Percentiles rank a stretch among this genome's conserved stretches.
Evolutionary conservation across 2,113 vertebrate genomes (phyloP).

Genomic region (Hypomesus transpacificus): DNA sequence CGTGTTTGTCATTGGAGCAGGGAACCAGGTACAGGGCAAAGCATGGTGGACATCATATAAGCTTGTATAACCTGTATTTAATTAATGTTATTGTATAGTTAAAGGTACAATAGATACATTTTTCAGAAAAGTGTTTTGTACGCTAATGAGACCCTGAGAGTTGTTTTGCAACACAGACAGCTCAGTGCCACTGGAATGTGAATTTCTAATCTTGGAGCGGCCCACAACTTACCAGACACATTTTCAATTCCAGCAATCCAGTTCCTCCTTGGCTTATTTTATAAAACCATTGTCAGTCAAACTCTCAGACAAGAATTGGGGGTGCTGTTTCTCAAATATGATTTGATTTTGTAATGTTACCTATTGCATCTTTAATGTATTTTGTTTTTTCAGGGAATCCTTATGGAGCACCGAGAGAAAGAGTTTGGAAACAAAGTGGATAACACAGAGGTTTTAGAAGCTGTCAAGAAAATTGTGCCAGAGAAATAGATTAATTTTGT

Average conservation of each 20-base stretch:
- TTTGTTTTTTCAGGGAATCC: slow-evolving; percentile 79
- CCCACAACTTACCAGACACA: no score
- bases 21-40: slow-evolving; percentile 78
- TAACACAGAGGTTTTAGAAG: slow-evolving; percentile 79
- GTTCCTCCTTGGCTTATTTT: no score
- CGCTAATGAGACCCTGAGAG: no score
- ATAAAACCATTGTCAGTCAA: no score
- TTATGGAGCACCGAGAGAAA: slow-evolving; percentile 92
- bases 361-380: background rate
- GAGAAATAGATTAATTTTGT: slow-evolving; percentile 53
- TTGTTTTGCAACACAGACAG: no score
- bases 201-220: no score
- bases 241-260: no score
- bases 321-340: background rate
- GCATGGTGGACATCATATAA: background rate
- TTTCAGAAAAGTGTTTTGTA: no score
- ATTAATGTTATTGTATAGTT: no score
- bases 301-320: background rate
- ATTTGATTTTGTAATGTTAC: background rate
- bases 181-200: no score
- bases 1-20: slow-evolving; percentile 90
- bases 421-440: slow-evolving; percentile 93
- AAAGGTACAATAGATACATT: no score
- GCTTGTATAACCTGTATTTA: no score
- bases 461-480: slow-evolving; percentile 78